Evolutionary conservation across 2,888 invertebrate species (phyloP).

Genomic region (Anagyrus pseudococci): DNA sequence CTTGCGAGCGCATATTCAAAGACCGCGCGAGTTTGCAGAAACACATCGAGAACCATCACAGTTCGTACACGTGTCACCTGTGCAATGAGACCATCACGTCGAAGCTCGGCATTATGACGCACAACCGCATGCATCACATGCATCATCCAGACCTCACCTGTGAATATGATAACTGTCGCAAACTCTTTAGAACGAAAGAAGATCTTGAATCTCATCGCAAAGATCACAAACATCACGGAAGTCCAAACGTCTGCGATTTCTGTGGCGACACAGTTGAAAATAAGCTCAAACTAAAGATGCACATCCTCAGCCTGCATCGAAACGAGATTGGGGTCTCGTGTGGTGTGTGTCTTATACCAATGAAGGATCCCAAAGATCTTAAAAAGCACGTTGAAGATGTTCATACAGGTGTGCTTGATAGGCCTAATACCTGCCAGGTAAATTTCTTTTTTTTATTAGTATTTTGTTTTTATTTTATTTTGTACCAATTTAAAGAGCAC

Average conservation of each 20-base stretch:
- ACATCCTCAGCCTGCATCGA: conserved; percentile 66
- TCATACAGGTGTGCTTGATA: conserved; percentile 63
- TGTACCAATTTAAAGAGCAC: too few relatives aligned
- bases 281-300: conserved; percentile 68
- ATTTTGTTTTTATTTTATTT: too few relatives aligned
- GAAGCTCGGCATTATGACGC: conserved; percentile 67
- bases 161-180: conserved; percentile 61
- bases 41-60: conserved; percentile 66
- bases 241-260: conserved; percentile 66
- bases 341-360: conserved; percentile 66
- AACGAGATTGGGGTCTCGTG: conserved; percentile 67
- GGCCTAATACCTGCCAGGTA: conserved; percentile 64
- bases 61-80: conserved; percentile 65
- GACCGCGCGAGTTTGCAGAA: conserved; percentile 66
- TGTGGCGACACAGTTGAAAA: conserved; percentile 67
- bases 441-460: too few relatives aligned
- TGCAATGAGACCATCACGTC: conserved; percentile 65
- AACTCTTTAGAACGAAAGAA: conserved; percentile 64
- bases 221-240: conserved; percentile 63
- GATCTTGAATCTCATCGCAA: conserved; percentile 64
- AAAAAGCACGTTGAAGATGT: conserved; percentile 65
- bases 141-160: conserved; percentile 65
- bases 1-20: conserved; percentile 67
- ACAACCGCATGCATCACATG: conserved; percentile 66
- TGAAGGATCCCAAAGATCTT: conserved; percentile 66